Conservation (phyloP, 2,113 vertebrate species). For the Oncorhynchus kisutch region DNA sequence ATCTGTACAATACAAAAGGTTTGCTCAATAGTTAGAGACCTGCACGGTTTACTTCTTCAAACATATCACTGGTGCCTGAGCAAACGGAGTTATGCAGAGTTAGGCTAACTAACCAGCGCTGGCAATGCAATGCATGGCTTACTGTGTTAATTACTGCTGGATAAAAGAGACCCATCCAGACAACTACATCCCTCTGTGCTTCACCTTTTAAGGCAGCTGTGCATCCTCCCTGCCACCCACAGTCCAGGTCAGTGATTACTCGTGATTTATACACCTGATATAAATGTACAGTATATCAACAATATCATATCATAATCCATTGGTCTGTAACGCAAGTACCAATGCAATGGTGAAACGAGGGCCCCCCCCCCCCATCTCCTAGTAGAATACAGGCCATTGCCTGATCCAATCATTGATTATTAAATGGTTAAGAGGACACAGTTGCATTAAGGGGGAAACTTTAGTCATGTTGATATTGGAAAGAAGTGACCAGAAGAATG, state of each 20-base stretch:
- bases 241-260: constrained; percentile 16
- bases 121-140: constrained; percentile 62
- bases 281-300: neutral
- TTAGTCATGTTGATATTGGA: constrained; percentile 27
- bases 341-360: neutral
- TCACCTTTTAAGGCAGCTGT: constrained; percentile 73
- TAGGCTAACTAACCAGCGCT: constrained; percentile 31
- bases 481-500: constrained; percentile 31
- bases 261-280: constrained; percentile 8
- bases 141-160: constrained; percentile 54
- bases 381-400: neutral
- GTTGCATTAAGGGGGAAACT: constrained; percentile 68
- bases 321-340: constrained; percentile 5
- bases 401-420: neutral
- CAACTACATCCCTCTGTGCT: constrained; percentile 51
- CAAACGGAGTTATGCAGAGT: constrained; percentile 28
- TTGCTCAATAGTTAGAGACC: constrained; percentile 30
- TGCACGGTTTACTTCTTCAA: constrained; percentile 38
- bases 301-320: constrained; percentile 1
- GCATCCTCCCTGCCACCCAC: constrained; percentile 34
- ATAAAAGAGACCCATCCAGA: constrained; percentile 71
- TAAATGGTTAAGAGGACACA: constrained; percentile 40
- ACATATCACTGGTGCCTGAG: constrained; percentile 39
- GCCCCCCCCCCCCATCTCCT: neutral
- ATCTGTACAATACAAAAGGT: constrained; percentile 42